Conservation (phyloP, 2,113 vertebrate species). For the Oryzias woworae region DNA sequence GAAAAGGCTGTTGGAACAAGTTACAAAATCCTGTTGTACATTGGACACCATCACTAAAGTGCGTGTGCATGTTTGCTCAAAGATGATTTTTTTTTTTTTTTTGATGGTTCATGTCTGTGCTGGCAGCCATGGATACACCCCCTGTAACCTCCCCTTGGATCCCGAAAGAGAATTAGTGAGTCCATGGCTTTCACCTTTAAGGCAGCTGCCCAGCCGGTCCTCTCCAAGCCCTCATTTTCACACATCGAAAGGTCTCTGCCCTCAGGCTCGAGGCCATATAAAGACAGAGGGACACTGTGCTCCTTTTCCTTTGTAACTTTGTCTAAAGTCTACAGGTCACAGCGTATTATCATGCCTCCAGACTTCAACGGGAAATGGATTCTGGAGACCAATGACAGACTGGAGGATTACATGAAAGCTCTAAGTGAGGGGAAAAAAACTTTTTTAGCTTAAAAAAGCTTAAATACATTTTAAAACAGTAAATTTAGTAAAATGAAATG, state of each 20-base stretch:
- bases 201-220: slow-evolving; percentile 31
- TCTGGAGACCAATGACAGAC: slow-evolving; percentile 86
- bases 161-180: slow-evolving; percentile 18
- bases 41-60: slow-evolving; percentile 7
- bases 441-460: no score
- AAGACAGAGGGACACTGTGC: slow-evolving; percentile 28
- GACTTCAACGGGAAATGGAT: slow-evolving; percentile 90
- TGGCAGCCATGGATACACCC: not conserved
- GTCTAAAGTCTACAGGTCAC: slow-evolving; percentile 36
- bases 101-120: slow-evolving; percentile 1
- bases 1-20: slow-evolving; percentile 12
- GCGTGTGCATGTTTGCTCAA: not conserved
- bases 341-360: slow-evolving; percentile 79
- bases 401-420: slow-evolving; percentile 89
- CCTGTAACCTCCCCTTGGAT: slow-evolving; percentile 1
- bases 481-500: not conserved
- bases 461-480: no score
- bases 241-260: slow-evolving; percentile 65
- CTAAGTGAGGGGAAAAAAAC: slow-evolving; percentile 79
- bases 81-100: not conserved
- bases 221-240: slow-evolving; percentile 38
- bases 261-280: slow-evolving; percentile 39
- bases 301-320: slow-evolving; percentile 17
- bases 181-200: slow-evolving; percentile 3
- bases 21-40: slow-evolving; percentile 41